phyloP scores from a whole-genome alignment of 2,888 invertebrate species.

The Galerucella pusilla region DNA sequence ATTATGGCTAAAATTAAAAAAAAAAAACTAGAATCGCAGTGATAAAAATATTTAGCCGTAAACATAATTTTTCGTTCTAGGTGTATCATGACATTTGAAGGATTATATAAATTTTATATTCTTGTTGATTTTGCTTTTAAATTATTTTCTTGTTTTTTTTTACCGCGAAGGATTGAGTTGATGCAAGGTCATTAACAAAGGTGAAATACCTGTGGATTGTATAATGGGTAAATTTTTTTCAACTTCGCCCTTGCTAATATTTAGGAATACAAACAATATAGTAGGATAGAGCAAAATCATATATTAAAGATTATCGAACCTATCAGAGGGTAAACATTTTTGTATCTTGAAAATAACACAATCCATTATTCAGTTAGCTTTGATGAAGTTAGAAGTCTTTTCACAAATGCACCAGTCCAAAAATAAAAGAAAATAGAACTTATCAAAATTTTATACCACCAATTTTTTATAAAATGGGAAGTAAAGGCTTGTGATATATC shows the following conservation, averaged over 20 bases:
- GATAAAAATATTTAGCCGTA: background rate
- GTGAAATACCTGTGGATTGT: background rate
- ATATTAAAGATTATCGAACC: no score
- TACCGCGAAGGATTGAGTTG: background rate
- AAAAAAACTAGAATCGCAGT: background rate
- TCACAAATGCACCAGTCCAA: no score
- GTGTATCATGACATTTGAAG: constrained; percentile 1
- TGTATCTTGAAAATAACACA: no score
- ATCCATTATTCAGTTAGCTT: no score
- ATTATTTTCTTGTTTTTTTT: background rate
- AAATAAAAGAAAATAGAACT: no score
- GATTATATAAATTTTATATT: background rate
- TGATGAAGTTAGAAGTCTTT: no score
- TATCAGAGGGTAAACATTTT: no score
- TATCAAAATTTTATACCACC: no score
- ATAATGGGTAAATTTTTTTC: background rate
- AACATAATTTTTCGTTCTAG: background rate
- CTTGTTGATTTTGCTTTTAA: background rate
- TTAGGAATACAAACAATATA: no score
- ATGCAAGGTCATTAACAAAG: background rate
- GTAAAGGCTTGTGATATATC: no score
- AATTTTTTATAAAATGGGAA: no score
- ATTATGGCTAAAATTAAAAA: background rate
- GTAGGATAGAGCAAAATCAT: no score
- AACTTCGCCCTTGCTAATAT: background rate